phyloP scores from a whole-genome alignment of 2,797 vertebrate genomes.

The Gambusia yucatana region DNA sequence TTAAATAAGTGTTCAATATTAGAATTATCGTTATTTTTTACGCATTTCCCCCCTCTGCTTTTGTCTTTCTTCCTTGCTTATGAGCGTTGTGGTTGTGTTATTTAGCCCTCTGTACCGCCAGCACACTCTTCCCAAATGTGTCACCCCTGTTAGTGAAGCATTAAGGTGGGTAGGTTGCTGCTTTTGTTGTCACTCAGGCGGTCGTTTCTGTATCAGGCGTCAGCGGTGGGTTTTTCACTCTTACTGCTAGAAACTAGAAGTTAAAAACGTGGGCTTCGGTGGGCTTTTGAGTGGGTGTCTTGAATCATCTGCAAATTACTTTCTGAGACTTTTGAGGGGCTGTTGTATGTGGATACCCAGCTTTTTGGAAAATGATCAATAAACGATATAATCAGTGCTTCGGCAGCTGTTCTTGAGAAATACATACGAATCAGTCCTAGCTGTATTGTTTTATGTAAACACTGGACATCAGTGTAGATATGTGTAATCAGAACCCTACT shows the following conservation, averaged over 20 bases:
- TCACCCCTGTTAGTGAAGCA: conserved; percentile 14
- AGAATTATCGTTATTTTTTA: conserved; percentile 9
- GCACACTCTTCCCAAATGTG: conserved; percentile 47
- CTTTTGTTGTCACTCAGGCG: conserved; percentile 33
- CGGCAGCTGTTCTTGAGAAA: too few species aligned
- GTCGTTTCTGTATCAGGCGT: not conserved
- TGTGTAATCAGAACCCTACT: conserved; percentile 9
- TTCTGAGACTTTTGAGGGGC: conserved; percentile 4
- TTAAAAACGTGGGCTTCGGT: conserved; percentile 16
- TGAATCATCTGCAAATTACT: conserved; percentile 4
- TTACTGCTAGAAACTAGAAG: conserved; percentile 20
- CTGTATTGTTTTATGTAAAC: not conserved
- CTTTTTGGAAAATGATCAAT: not conserved
- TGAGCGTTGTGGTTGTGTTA: conserved; percentile 52
- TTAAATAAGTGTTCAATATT: conserved; percentile 16
- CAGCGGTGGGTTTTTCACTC: not conserved
- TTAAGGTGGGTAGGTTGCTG: conserved; percentile 11
- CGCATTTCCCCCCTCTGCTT: conserved; percentile 24
- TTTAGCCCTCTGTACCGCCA: conserved; percentile 18
- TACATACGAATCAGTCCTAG: too few species aligned
- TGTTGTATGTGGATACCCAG: conserved; percentile 3
- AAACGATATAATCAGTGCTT: not conserved
- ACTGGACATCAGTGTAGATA: not conserved
- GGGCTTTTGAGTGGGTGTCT: conserved; percentile 23
- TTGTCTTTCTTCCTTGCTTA: conserved; percentile 31